Evolutionary conservation across 2,797 vertebrate species (phyloP).

Genomic region (Cetoscarus ocellatus): DNA sequence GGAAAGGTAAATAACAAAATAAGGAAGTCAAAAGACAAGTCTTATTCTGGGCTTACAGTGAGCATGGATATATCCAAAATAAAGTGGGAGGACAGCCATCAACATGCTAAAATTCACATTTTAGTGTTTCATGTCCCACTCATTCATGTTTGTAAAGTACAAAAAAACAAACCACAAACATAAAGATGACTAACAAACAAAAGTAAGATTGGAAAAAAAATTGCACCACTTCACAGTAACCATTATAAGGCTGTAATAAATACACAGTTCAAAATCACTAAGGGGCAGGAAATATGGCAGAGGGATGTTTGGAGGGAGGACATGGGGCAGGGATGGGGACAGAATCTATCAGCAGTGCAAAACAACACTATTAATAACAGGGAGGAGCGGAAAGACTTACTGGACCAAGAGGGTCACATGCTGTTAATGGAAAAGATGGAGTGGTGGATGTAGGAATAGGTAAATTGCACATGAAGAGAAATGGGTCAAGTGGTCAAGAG

Average conservation of each 20-base stretch:
- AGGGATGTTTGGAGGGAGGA: slow-evolving; percentile 1
- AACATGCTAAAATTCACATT: no score
- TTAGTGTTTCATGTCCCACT: slow-evolving; percentile 6
- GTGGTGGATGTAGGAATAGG: slow-evolving; percentile 49
- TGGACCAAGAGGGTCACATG: slow-evolving; percentile 59
- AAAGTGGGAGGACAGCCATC: no score
- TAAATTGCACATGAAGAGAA: slow-evolving; percentile 38
- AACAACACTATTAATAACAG: slow-evolving; percentile 72
- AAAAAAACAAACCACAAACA: not conserved
- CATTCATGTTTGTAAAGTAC: not conserved
- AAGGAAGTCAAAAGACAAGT: no score
- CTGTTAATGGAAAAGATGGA: slow-evolving; percentile 73
- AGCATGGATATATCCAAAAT: no score
- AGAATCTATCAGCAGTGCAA: slow-evolving; percentile 57
- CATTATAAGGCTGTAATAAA: not conserved
- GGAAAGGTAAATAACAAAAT: no score
- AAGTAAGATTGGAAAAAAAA: not conserved
- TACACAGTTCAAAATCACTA: not conserved
- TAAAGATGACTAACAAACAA: not conserved
- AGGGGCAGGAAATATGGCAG: slow-evolving; percentile 6
- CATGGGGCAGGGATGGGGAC: slow-evolving; percentile 5
- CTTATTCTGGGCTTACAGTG: no score
- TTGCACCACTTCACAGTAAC: not conserved
- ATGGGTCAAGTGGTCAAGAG: slow-evolving; percentile 33
- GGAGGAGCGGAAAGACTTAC: slow-evolving; percentile 51